Base-by-base conservation (phyloP, 1,140 invertebrate species). In the Zaprionus davidi region DNA sequence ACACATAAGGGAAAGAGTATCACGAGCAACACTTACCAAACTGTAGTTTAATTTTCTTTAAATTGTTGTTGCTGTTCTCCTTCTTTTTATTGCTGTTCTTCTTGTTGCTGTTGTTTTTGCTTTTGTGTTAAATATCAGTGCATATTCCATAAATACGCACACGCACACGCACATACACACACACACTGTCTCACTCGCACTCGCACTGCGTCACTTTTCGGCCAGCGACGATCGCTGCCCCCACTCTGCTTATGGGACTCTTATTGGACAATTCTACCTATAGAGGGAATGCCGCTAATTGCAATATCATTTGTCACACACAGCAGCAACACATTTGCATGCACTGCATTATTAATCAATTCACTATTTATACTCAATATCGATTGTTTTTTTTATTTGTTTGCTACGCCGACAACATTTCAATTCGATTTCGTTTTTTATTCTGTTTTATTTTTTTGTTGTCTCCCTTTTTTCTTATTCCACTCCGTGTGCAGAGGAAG, bases 401-500 rank as follows among this genome's bases (percentile, higher is more conserved):
- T 78, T 28, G 71, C 67, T 78, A 76, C 67, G 84, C 78, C 81
- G 74, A 34, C 67, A 78, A 79, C 81, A 90, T 81, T 84, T 84
- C 69, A 84, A 88, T 88, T 81, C 34, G 72, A 69, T 46, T 68
- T 81, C 53, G 17, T 69, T 36, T 80, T 46, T 71, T 62, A 51
- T 36, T 46, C 38, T 79, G 13, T 69, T 34, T 62, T 55, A 22
- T 20, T 55, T 65, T 69, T 63, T 49, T 58, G 34, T 63, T 51
- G 68, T 46, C n/a, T 72, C 36, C 15, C 28, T 36, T 55, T 13
- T 26, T 55, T 26, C 9, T 46, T 62, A 44, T 59, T 41, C 13
- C 53, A 57, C 51, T 46, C 22, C 82, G 81, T 76, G 73, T 71
- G 79, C 86, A 77, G 31, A 57, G 81, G 59, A 56, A 83, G 71